Base-by-base conservation (phyloP, 2,888 invertebrate genomes). In the Uloborus plumipes region DNA sequence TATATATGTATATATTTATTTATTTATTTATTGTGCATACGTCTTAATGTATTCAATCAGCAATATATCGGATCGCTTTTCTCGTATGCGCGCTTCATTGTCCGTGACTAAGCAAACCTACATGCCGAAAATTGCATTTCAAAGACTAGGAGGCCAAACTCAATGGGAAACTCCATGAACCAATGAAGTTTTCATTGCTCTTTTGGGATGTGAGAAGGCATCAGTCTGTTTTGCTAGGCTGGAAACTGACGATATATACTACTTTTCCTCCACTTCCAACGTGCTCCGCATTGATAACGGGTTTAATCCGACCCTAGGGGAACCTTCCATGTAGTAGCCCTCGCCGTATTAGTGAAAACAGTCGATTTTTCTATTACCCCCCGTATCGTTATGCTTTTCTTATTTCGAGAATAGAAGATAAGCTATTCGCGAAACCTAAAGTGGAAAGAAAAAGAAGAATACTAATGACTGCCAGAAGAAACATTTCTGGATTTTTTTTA, bases 121-220 rank as follows among this genome's bases (percentile, higher is more conserved):
- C 31, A 26, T 26, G 61, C 53, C 26, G 62, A 53, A 78, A 65
- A 72, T 71, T 66, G 72, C 65, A 59, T 78, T 72, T 49, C 65
- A 71, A 71, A 78, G 66, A 66, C 71, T 59, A 51, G 64, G 16
- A 50, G 26, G 59, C 31, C n/a, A 47, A 61, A 67, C 74, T 70
- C 74, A 80, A 80, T 80, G 80, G 74, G 80, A 64, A 70, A 69
- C 69, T 53, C 73, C 51, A 47, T 78, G 59, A 78, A 66, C 78
- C 80, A 80, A 74, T 80, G 73, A 80, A 80, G 70, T 80, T 80
- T 80, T 80, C 80, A 80, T 80, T 74, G 80, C 80, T 80, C 80
- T 80, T 80, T 70, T 62, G 80, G 80, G 80, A 80, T 62, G 73
- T 69, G 79, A 39, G 47, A 31, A 72, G 49, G 80, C 80, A 74